These are phyloP conservation scores for Caenorhabditis brenneri DNA, from an alignment of 1,140 invertebrate species.

Conservation along the genomic window DNA sequence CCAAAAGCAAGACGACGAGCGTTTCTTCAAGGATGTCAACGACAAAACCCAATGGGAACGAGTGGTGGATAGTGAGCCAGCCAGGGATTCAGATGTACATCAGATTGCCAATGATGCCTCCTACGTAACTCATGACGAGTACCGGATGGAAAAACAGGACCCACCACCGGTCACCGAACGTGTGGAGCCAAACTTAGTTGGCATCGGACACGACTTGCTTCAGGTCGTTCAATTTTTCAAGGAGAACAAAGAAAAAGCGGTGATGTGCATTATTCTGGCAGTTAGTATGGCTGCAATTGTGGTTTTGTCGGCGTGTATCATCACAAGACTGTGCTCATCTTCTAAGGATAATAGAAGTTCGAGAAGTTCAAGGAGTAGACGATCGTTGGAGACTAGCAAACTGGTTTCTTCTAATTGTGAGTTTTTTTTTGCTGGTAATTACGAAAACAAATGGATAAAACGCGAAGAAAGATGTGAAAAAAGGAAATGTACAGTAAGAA, in stretches of 20 bases:
- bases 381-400: constrained; percentile 32
- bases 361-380: constrained; percentile 16
- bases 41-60: constrained; percentile 24
- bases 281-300: constrained; percentile 41
- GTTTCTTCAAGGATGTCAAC: constrained; percentile 27
- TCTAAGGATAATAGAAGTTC: not conserved
- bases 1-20: constrained; percentile 24
- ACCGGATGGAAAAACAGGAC: constrained; percentile 25
- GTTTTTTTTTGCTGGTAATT: not conserved
- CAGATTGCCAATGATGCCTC: constrained; percentile 1
- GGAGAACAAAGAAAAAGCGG: constrained; percentile 50
- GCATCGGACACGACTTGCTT: constrained; percentile 44
- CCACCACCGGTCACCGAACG: not conserved
- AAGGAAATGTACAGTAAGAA: no score
- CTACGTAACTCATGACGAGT: constrained; percentile 42
- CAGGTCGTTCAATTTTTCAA: constrained; percentile 46
- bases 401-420: constrained; percentile 16
- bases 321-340: constrained; percentile 4
- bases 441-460: not conserved
- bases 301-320: constrained; percentile 30
- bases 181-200: constrained; percentile 23
- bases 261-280: constrained; percentile 36
- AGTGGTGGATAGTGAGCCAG: not conserved
- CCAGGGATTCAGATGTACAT: not conserved
- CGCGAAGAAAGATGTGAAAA: not conserved